Percentiles rank a stretch among this genome's conserved stretches.
Conservation (phyloP, 2,113 vertebrate genomes). For the Muntiacus muntjak region DNA sequence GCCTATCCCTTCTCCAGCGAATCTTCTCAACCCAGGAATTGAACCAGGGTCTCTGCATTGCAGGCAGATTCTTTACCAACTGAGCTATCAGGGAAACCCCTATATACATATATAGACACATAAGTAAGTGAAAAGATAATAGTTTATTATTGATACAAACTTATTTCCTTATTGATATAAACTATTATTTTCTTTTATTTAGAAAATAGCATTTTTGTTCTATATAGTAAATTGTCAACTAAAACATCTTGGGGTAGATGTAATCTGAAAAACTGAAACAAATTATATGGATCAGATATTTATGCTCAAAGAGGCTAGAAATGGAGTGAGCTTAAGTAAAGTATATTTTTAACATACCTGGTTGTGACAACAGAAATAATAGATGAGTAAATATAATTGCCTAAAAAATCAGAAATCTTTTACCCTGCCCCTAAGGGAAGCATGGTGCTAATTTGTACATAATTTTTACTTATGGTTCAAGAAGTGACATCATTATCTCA, state of each 20-base stretch:
- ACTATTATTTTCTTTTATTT: conserved; percentile 2
- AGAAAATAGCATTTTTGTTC: conserved; percentile 7
- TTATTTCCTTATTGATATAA: background rate
- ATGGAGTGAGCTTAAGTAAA: background rate
- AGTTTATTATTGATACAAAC: conserved; percentile 31
- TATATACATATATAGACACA: background rate
- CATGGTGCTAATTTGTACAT: background rate
- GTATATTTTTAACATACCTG: background rate
- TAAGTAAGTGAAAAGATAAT: background rate
- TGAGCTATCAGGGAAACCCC: background rate
- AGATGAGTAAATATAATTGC: background rate
- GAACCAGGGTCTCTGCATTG: background rate
- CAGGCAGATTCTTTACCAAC: background rate
- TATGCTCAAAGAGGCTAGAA: background rate
- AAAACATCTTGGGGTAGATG: background rate
- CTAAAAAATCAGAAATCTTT: background rate
- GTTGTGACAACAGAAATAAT: background rate
- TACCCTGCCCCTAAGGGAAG: background rate
- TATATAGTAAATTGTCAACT: conserved; percentile 23
- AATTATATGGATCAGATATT: conserved; percentile 41
- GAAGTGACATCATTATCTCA: background rate
- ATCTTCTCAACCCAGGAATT: background rate
- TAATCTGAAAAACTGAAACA: background rate
- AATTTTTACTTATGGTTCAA: background rate
- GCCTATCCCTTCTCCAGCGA: background rate